phyloP scores from a whole-genome alignment of 2,113 vertebrate species.

The Peucedramus taeniatus region DNA sequence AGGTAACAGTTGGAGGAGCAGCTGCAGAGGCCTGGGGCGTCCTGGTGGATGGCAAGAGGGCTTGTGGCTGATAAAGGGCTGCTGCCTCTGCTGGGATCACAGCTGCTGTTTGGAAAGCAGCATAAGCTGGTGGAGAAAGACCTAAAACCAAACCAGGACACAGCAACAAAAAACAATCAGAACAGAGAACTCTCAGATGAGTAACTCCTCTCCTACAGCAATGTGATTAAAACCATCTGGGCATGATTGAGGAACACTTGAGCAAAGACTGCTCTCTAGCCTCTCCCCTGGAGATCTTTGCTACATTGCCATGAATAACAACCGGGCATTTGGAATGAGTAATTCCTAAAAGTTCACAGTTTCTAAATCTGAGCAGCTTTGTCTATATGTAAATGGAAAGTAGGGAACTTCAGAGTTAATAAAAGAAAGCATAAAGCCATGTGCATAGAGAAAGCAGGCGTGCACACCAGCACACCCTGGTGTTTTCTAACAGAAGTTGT shows the following conservation, averaged over 20 bases:
- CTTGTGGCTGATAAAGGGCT: conserved; percentile 87
- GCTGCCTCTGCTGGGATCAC: conserved; percentile 84
- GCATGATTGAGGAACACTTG: not conserved
- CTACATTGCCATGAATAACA: not conserved
- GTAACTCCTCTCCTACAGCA: not conserved
- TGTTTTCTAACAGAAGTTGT: conserved; percentile 27
- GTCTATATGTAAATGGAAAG: not conserved
- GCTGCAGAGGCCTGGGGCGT: conserved; percentile 72
- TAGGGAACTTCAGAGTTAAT: not conserved
- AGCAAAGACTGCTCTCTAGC: not conserved
- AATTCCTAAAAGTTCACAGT: not conserved
- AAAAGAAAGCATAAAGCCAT: conserved; percentile 53
- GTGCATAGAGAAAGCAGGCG: conserved; percentile 49
- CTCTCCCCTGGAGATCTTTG: not conserved
- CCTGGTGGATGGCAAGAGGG: conserved; percentile 83
- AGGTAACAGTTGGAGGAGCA: conserved; percentile 83
- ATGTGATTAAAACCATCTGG: not conserved
- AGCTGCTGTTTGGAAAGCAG: conserved; percentile 86
- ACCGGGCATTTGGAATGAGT: not conserved
- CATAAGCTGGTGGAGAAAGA: conserved; percentile 90
- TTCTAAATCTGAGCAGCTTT: not conserved
- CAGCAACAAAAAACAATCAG: not conserved
- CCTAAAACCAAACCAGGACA: conserved; percentile 69
- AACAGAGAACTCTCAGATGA: not conserved
- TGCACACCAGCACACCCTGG: conserved; percentile 43